A percentile compares a stretch with the other conserved stretches of the same genome.
These are phyloP conservation scores for Drosophila pandora DNA, from an alignment of 1,140 invertebrate genomes.

Conservation along the genomic window DNA sequence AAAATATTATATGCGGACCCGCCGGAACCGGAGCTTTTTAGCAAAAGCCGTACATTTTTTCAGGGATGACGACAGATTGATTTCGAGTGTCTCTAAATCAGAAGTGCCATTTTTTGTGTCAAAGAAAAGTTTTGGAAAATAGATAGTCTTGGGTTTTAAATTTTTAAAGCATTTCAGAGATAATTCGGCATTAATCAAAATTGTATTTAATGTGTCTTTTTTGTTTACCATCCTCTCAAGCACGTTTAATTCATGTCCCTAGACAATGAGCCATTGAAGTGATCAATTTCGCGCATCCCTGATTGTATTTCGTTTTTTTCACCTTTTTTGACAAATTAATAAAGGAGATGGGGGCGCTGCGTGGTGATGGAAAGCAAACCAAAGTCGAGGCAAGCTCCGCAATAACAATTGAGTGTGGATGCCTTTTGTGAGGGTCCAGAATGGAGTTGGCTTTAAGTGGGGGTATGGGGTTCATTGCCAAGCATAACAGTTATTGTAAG, in stretches of 20 bases:
- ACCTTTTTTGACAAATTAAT: conserved; percentile 65
- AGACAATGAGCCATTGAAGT: background rate
- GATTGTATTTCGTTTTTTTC: conserved; percentile 20
- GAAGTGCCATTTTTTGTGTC: conserved; percentile 2
- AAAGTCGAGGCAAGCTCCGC: conserved; percentile 9
- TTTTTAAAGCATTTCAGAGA: background rate
- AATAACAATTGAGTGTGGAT: conserved; percentile 46
- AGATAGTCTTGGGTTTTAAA: too few species aligned
- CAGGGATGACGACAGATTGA: conserved; percentile 49
- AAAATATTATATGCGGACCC: conserved; percentile 73
- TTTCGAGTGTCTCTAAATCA: conserved; percentile 36
- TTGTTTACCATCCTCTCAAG: background rate
- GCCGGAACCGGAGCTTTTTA: conserved; percentile 22
- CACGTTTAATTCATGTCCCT: background rate
- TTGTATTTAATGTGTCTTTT: background rate
- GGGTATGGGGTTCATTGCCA: conserved; percentile 38
- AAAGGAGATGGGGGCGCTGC: conserved; percentile 10
- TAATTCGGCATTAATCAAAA: background rate
- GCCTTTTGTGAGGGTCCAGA: conserved; percentile 9
- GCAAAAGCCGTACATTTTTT: conserved; percentile 19
- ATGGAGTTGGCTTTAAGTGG: conserved; percentile 23
- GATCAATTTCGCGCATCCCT: conserved; percentile 2
- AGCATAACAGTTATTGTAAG: conserved; percentile 81
- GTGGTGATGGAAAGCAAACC: conserved; percentile 30
- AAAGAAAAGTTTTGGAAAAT: too few species aligned